These are phyloP conservation scores for Pygathrix nemaeus DNA, from an alignment of 2,113 vertebrate genomes.

Conservation along the genomic window DNA sequence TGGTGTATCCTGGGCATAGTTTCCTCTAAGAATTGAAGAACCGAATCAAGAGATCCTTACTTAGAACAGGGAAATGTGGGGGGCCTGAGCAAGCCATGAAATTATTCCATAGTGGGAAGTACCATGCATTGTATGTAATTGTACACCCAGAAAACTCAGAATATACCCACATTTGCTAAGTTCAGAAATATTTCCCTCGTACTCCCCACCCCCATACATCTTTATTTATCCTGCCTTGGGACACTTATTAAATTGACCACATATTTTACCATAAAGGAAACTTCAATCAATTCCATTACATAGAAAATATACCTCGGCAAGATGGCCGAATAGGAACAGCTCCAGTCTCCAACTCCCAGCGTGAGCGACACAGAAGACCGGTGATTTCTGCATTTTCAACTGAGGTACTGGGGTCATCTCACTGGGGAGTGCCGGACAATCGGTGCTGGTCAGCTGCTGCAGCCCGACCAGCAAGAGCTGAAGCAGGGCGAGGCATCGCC, in stretches of 20 bases:
- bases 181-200: background rate
- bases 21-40: background rate
- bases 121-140: background rate
- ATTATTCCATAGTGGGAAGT: background rate
- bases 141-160: background rate
- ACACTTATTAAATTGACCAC: background rate
- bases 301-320: background rate
- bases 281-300: background rate
- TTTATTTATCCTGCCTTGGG: background rate
- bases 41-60: background rate
- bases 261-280: background rate
- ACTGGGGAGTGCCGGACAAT: too few species aligned
- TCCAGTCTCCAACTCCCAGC: too few species aligned
- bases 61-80: background rate
- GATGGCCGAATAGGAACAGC: too few species aligned
- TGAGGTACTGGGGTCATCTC: too few species aligned
- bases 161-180: background rate
- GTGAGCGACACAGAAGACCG: too few species aligned
- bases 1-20: background rate
- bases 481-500: too few species aligned
- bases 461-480: too few species aligned
- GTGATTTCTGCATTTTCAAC: too few species aligned
- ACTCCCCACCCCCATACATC: background rate
- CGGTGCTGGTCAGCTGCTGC: too few species aligned
- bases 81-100: background rate